phyloP scores from a whole-genome alignment of 2,113 vertebrate species.

The Scartelaos histophorus region DNA sequence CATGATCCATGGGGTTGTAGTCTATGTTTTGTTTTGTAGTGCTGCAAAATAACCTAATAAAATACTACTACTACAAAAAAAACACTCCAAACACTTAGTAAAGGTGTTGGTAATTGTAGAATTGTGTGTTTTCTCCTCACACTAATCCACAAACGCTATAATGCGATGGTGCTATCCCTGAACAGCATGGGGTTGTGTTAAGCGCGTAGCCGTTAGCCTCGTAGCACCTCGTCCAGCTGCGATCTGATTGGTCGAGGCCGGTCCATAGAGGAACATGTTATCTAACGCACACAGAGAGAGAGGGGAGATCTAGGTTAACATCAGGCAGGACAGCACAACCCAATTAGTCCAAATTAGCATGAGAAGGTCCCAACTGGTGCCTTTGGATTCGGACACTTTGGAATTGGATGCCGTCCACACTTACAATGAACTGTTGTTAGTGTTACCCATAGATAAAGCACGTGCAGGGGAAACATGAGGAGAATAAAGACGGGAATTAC shows the following conservation, averaged over 20 bases:
- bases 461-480: no score
- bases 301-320: conserved; percentile 61
- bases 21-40: no score
- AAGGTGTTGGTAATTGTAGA: no score
- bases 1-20: no score
- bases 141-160: no score
- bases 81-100: no score
- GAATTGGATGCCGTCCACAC: not conserved
- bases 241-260: conserved; percentile 54
- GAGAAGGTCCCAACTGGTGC: conserved; percentile 31
- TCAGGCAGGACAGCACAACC: conserved; percentile 59
- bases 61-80: no score
- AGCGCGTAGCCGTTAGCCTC: conserved; percentile 37
- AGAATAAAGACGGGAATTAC: no score
- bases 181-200: conserved; percentile 30
- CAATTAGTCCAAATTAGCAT: conserved; percentile 62
- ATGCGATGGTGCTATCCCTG: not conserved
- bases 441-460: not conserved
- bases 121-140: no score
- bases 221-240: conserved; percentile 27
- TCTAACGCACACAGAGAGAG: conserved; percentile 57
- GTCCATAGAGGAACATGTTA: conserved; percentile 61
- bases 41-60: no score
- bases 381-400: not conserved
- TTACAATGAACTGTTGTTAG: not conserved